These are phyloP conservation scores for Ormyrus labotus DNA, from an alignment of 2,888 invertebrate species.

Conservation along the genomic window DNA sequence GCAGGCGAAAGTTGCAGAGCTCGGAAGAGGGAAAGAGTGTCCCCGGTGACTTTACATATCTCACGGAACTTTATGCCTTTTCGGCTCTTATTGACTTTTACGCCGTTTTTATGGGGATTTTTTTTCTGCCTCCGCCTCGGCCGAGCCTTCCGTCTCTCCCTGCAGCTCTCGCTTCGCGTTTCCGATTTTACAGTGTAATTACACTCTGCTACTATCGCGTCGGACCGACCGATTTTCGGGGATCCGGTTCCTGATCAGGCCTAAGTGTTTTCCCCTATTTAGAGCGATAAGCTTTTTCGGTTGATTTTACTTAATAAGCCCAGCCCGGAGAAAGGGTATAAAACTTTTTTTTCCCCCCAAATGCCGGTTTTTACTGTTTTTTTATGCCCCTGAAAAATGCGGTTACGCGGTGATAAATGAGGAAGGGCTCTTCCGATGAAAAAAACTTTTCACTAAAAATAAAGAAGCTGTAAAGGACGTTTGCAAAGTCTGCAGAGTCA, in stretches of 20 bases:
- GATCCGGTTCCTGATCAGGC: not conserved
- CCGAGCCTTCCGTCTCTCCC: not conserved
- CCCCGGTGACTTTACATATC: slow-evolving; percentile 45
- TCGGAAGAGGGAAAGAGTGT: slow-evolving; percentile 4
- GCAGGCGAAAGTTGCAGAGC: slow-evolving; percentile 29
- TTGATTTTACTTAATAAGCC: too few relatives aligned
- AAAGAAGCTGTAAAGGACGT: not conserved
- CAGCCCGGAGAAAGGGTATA: too few relatives aligned
- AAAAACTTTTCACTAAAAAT: slow-evolving; percentile 8
- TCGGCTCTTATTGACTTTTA: slow-evolving; percentile 54
- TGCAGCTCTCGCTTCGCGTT: slow-evolving; percentile 29
- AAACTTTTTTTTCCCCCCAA: not conserved
- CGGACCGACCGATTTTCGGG: not conserved
- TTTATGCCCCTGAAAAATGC: not conserved
- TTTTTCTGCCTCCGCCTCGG: slow-evolving; percentile 20
- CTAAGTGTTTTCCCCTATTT: slow-evolving; percentile 46
- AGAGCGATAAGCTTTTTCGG: slow-evolving; percentile 29
- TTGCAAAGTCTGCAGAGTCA: not conserved
- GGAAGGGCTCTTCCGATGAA: not conserved
- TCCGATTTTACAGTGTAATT: slow-evolving; percentile 54
- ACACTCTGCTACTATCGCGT: slow-evolving; percentile 49
- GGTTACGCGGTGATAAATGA: not conserved
- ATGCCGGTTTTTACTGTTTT: slow-evolving; percentile 3
- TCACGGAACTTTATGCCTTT: slow-evolving; percentile 48
- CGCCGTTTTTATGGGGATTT: slow-evolving; percentile 49